Conservation (phyloP, 2,888 invertebrate genomes). For the Drosophila pegasa region DNA sequence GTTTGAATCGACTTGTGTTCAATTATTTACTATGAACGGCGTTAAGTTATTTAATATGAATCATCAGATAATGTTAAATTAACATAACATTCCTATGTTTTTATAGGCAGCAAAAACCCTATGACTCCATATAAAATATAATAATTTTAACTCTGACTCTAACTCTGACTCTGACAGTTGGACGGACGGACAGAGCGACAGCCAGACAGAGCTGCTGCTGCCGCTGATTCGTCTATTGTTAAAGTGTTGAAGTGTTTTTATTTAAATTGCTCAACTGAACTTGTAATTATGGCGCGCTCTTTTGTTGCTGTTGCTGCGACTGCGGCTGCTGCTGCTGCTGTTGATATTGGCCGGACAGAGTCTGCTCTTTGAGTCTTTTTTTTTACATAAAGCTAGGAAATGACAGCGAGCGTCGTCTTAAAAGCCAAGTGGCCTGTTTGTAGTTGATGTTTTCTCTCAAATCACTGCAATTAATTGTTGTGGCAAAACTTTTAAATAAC, state of each 20-base stretch:
- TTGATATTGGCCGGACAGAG: slow-evolving; percentile 35
- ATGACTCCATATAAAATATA: too few species aligned
- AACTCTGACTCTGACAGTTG: slow-evolving; percentile 25
- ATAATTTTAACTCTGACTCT: too few species aligned
- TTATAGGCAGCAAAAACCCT: too few species aligned
- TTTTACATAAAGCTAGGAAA: slow-evolving; percentile 66
- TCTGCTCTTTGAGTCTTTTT: slow-evolving; percentile 40
- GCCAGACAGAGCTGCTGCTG: slow-evolving; percentile 32
- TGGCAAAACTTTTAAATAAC: slow-evolving; percentile 72
- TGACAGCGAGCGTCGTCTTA: slow-evolving; percentile 48
- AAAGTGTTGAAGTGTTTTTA: slow-evolving; percentile 78
- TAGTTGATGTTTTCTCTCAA: slow-evolving; percentile 51
- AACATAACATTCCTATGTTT: too few species aligned
- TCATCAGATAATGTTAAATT: too few species aligned
- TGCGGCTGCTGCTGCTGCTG: slow-evolving; percentile 20
- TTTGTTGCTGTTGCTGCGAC: slow-evolving; percentile 26
- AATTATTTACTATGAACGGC: too few species aligned
- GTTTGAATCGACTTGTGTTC: too few species aligned
- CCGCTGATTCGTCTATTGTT: slow-evolving; percentile 65
- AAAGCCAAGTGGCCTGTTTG: slow-evolving; percentile 58
- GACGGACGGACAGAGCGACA: background rate
- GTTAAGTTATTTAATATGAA: too few species aligned
- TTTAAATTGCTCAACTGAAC: slow-evolving; percentile 78
- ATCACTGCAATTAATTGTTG: slow-evolving; percentile 73
- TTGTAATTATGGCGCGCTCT: slow-evolving; percentile 71